These are phyloP conservation scores for Sardinella longiceps DNA, from an alignment of 2,797 vertebrate genomes.

Conservation along the genomic window DNA sequence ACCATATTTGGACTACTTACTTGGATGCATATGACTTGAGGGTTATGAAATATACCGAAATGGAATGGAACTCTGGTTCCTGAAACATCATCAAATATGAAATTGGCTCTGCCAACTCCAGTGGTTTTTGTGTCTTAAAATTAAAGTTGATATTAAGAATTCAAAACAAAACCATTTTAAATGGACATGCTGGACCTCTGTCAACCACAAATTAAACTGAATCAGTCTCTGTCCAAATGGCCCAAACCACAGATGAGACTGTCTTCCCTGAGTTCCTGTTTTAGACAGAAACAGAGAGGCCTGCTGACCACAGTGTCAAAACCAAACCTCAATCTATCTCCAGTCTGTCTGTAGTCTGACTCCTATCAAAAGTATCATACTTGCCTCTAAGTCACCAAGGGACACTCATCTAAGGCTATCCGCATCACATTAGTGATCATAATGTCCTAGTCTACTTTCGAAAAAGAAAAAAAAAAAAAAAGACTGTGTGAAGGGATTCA, in stretches of 20 bases:
- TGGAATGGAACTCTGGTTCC: conserved; percentile 15
- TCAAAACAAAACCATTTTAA: conserved; percentile 22
- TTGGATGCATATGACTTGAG: conserved; percentile 1
- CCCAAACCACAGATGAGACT: neutral
- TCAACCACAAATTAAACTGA: neutral
- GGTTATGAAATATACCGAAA: conserved; percentile 15
- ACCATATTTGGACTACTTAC: conserved; percentile 7
- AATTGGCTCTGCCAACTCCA: conserved; percentile 5
- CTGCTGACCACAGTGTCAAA: neutral
- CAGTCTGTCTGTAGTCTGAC: neutral
- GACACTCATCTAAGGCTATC: neutral
- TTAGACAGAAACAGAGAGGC: conserved; percentile 8
- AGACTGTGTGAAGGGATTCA: neutral
- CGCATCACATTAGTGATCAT: neutral
- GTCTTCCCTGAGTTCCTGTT: conserved; percentile 17
- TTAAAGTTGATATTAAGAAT: conserved; percentile 23
- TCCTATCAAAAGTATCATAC: neutral
- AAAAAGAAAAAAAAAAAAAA: too few relatives aligned
- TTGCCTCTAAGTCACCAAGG: neutral
- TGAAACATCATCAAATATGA: conserved; percentile 11
- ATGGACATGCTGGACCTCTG: conserved; percentile 9
- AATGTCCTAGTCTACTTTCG: neutral
- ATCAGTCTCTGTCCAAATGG: neutral
- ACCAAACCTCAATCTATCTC: neutral
- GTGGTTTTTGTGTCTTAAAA: conserved; percentile 19